phyloP scores from a whole-genome alignment of 1,140 invertebrate species.

The Aradophagus sp. region DNA sequence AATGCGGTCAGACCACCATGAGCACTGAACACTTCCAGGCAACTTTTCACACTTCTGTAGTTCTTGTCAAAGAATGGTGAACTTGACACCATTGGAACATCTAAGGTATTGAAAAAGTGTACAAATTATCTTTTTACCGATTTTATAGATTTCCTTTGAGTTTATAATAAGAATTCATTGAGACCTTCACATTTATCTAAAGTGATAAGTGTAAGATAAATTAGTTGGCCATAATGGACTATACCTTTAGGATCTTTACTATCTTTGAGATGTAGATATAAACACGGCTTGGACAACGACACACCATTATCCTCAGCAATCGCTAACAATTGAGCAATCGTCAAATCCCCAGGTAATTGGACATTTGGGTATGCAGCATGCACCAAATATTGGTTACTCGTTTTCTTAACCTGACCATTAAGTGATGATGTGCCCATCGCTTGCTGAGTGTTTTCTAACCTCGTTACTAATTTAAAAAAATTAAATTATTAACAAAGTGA shows the following conservation, averaged over 20 bases:
- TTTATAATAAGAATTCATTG: too few relatives aligned
- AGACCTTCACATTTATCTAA: too few relatives aligned
- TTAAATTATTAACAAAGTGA: conserved; percentile 4
- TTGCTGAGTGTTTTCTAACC: conserved; percentile 43
- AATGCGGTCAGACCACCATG: conserved; percentile 90
- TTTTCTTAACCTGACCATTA: conserved; percentile 38
- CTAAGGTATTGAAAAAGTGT: conserved; percentile 10
- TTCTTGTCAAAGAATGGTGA: conserved; percentile 10
- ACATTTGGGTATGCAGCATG: conserved; percentile 73
- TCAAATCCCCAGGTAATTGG: conserved; percentile 76
- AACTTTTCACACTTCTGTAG: conserved; percentile 75
- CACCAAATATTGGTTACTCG: conserved; percentile 69
- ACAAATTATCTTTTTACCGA: too few relatives aligned
- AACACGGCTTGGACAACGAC: conserved; percentile 77
- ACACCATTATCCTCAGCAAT: conserved; percentile 76
- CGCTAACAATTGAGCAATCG: conserved; percentile 79
- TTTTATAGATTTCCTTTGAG: too few relatives aligned
- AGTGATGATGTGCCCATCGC: conserved; percentile 29
- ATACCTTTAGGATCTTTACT: conserved; percentile 69
- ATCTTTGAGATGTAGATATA: conserved; percentile 70
- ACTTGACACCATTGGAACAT: neutral
- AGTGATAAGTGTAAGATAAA: too few relatives aligned
- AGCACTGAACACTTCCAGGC: conserved; percentile 88
- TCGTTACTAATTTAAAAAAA: conserved; percentile 43
- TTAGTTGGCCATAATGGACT: neutral